Base-by-base conservation (phyloP, 2,888 invertebrate genomes). In the Ichneumon xanthorius region DNA sequence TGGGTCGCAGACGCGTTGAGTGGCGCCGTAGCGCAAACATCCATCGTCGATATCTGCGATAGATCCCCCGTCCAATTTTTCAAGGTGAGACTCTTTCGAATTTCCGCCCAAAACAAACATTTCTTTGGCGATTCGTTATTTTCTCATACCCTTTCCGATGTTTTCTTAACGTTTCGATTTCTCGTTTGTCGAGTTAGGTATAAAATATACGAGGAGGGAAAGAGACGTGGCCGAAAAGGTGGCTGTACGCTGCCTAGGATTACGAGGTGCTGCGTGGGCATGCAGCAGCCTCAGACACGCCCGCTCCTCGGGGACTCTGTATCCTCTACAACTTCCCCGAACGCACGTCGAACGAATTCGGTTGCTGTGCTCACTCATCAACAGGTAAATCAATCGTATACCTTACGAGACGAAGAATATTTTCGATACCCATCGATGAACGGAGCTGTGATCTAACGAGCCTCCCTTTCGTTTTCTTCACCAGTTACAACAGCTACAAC, bases 261-360 rank as follows among this genome's bases (percentile, higher is more conserved):
- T 92, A 91, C 92, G 94, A 92, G 94, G 93, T 92, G 94, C 94
- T 94, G 94, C 93, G 92, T 93, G 94, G 94, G 94, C 93, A 94
- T 94, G 94, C 94, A 94, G 94, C 94, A 94, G 93, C 94, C 94
- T 93, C 94, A 94, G 94, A 93, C 94, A 92, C 94, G 94, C 94
- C 94, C 94, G 93, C 94, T 94, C 91, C 93, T 94, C 92, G 94
- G 94, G 94, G 94, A 94, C 93, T 94, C 94, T 91, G 94, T 93
- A 94, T 93, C 94, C 93, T 94, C 94, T 92, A 93, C 94, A 92
- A 93, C 94, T 92, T 92, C 94, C 93, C 94, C 93, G 91, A 93
- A 91, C 90, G 90, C 93, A 87, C 92, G 93, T 87, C 93, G 93
- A 88, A 93, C 90, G 80, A 94, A 92, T 90, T 91, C 93, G 77